Percentiles rank a stretch among this genome's conserved stretches.
Conservation (phyloP, 2,888 invertebrate genomes). For the Chrysolina oricalcia region DNA sequence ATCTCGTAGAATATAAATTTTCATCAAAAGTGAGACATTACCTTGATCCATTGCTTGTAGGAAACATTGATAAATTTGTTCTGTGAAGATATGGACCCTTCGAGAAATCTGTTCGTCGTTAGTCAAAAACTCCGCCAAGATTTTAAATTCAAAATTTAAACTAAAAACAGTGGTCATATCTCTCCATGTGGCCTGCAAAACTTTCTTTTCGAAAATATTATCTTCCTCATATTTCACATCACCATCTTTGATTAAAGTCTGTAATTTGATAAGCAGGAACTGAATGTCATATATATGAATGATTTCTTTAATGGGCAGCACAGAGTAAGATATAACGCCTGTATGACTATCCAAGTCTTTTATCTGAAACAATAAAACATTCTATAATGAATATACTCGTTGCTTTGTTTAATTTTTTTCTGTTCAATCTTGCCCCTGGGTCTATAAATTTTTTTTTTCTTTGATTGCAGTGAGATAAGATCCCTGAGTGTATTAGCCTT, state of each 20-base stretch:
- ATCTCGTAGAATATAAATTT: background rate
- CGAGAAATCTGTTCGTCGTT: conserved; percentile 33
- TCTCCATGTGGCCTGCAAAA: conserved; percentile 42
- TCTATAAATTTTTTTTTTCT: too few relatives aligned
- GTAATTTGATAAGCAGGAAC: conserved; percentile 46
- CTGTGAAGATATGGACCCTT: conserved; percentile 43
- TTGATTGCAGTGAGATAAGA: too few relatives aligned
- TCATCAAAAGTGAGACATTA: conserved; percentile 26
- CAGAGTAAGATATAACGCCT: conserved; percentile 47
- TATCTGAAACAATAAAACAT: conserved; percentile 42
- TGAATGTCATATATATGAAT: conserved; percentile 52
- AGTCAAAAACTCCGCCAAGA: conserved; percentile 35
- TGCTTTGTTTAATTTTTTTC: too few relatives aligned
- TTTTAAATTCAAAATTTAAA: conserved; percentile 37
- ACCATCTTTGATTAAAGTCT: conserved; percentile 45
- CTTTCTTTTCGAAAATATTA: background rate
- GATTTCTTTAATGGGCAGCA: conserved; percentile 49
- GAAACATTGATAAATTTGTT: conserved; percentile 39
- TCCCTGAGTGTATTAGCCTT: too few relatives aligned
- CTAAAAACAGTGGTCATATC: conserved; percentile 44
- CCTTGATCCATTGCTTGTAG: conserved; percentile 39
- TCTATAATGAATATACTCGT: background rate
- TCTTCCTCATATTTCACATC: conserved; percentile 42
- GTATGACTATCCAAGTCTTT: conserved; percentile 40
- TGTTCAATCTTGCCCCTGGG: too few relatives aligned